phyloP scores from a whole-genome alignment of 1,140 invertebrate species.

The Leptinotarsa lineolata region DNA sequence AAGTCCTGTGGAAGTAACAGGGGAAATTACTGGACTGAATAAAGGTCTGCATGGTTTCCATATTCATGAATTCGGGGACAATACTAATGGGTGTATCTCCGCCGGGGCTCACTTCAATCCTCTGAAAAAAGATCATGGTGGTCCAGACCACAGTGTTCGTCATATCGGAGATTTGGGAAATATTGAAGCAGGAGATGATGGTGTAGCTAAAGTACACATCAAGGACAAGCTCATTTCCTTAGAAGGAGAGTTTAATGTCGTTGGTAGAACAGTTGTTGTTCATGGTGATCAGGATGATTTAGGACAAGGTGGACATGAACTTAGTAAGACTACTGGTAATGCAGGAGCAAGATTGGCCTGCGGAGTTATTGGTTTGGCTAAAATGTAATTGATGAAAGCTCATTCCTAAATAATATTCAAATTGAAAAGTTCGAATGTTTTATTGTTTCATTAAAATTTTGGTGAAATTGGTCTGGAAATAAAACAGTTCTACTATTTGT shows the following conservation, averaged over 20 bases:
- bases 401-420: too few relatives aligned
- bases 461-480: too few relatives aligned
- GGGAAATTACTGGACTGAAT: conserved; percentile 71
- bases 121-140: conserved; percentile 80
- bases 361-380: conserved; percentile 91
- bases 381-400: conserved; percentile 1
- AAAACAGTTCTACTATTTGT: too few relatives aligned
- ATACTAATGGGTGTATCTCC: conserved; percentile 93
- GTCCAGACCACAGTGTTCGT: conserved; percentile 70
- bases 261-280: conserved; percentile 88
- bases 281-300: conserved; percentile 96
- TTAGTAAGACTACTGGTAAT: conserved; percentile 95
- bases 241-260: conserved; percentile 75
- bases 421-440: too few relatives aligned
- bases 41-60: conserved; percentile 89
- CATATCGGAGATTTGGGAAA: conserved; percentile 95
- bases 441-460: too few relatives aligned
- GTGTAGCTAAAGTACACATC: conserved; percentile 79
- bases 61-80: conserved; percentile 96
- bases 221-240: conserved; percentile 76
- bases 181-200: conserved; percentile 72
- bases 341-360: conserved; percentile 94
- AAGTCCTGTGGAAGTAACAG: conserved; percentile 68
- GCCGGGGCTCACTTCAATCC: conserved; percentile 98
- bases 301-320: conserved; percentile 89